phyloP scores from a whole-genome alignment of 2,888 invertebrate species.

The Stenotaenia linearis region DNA sequence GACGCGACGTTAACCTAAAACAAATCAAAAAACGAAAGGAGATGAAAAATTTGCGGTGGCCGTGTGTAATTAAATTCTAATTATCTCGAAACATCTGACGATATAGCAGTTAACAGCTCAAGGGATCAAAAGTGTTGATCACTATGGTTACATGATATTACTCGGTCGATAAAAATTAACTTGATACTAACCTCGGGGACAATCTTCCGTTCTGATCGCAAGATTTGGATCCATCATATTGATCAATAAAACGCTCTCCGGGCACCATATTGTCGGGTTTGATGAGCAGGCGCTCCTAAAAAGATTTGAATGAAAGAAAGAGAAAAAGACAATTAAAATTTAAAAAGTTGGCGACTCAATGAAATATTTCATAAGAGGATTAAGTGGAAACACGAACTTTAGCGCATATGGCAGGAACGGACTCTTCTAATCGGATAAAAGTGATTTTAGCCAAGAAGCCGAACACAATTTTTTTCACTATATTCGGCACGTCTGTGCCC shows the following conservation, averaged over 20 bases:
- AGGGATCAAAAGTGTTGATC: neutral
- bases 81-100: neutral
- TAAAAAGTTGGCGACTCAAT: no score
- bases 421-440: constrained; percentile 41
- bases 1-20: constrained; percentile 8
- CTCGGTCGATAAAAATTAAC: neutral
- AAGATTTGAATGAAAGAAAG: neutral
- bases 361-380: neutral
- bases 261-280: constrained; percentile 6
- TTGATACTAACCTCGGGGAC: constrained; percentile 33
- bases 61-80: neutral
- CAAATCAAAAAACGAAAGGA: no score
- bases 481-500: constrained; percentile 48
- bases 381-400: neutral
- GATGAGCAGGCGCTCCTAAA: neutral
- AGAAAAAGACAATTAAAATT: neutral
- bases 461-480: constrained; percentile 49
- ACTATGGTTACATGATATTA: neutral
- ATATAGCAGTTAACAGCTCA: neutral
- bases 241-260: constrained; percentile 4
- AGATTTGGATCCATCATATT: neutral
- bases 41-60: no score
- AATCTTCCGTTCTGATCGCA: constrained; percentile 35
- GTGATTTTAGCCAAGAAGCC: constrained; percentile 47
- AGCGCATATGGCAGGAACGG: neutral